Conservation (phyloP, 2,888 invertebrate species). For the Hyles lineata region DNA sequence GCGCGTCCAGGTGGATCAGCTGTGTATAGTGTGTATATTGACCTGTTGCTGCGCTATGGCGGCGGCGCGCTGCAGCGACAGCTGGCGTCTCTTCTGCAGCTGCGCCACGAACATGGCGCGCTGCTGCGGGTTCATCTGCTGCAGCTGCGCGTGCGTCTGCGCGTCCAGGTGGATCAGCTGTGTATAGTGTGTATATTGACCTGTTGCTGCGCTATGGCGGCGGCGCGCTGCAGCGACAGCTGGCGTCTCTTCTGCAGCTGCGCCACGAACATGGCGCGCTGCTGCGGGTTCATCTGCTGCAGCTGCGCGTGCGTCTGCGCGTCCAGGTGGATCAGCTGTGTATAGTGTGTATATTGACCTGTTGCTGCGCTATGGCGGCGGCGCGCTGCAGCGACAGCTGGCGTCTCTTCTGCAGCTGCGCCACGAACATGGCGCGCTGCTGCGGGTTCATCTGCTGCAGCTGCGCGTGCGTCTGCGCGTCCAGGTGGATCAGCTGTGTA, state of each 20-base stretch:
- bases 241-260: conserved; percentile 88
- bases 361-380: conserved; percentile 76
- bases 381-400: conserved; percentile 84
- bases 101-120: conserved; percentile 92
- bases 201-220: conserved; percentile 78
- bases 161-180: conserved; percentile 93
- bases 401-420: conserved; percentile 88
- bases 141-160: conserved; percentile 92
- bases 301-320: conserved; percentile 93
- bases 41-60: conserved; percentile 80
- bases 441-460: conserved; percentile 92
- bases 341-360: conserved; percentile 49
- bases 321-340: conserved; percentile 91
- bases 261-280: conserved; percentile 91
- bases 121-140: conserved; percentile 92
- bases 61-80: conserved; percentile 82
- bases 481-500: conserved; percentile 90
- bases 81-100: conserved; percentile 87
- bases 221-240: conserved; percentile 82
- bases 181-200: conserved; percentile 41
- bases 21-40: conserved; percentile 62
- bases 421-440: conserved; percentile 91
- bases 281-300: conserved; percentile 92
- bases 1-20: conserved; percentile 92
- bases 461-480: conserved; percentile 93